phyloP scores from a whole-genome alignment of 2,113 vertebrate genomes.

The Brachirus orientalis region DNA sequence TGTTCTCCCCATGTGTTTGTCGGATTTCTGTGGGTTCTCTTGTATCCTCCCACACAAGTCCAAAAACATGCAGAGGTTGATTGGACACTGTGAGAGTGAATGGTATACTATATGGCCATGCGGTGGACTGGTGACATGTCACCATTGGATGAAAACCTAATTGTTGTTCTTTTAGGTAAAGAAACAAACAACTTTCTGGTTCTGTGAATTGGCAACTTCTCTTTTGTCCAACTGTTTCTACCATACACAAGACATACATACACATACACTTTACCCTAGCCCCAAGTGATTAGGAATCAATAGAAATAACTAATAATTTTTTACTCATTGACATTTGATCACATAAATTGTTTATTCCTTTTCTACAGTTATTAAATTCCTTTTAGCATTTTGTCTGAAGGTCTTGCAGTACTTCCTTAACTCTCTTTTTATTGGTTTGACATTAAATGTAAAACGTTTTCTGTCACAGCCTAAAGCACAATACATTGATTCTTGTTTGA shows the following conservation, averaged over 20 bases:
- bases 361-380: neutral
- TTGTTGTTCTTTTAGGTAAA: too few species aligned
- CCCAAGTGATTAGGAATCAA: neutral
- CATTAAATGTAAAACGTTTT: conserved; percentile 29
- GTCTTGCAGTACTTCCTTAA: neutral
- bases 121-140: too few species aligned
- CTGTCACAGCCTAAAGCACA: conserved; percentile 26
- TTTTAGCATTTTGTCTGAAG: neutral
- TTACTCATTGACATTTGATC: neutral
- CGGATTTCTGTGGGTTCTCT: too few species aligned
- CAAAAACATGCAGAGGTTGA: too few species aligned
- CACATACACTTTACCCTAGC: neutral
- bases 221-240: too few species aligned
- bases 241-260: too few species aligned
- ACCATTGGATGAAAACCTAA: too few species aligned
- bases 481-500: conserved; percentile 48
- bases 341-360: neutral
- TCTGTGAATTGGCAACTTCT: neutral
- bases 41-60: too few species aligned
- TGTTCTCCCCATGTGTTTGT: too few species aligned
- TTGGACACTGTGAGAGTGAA: too few species aligned
- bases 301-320: neutral
- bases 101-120: too few species aligned
- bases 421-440: conserved; percentile 8
- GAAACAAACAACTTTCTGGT: neutral